Evolutionary conservation across 2,113 vertebrate genomes (phyloP).

Genomic region (Cichladusa arquata): DNA sequence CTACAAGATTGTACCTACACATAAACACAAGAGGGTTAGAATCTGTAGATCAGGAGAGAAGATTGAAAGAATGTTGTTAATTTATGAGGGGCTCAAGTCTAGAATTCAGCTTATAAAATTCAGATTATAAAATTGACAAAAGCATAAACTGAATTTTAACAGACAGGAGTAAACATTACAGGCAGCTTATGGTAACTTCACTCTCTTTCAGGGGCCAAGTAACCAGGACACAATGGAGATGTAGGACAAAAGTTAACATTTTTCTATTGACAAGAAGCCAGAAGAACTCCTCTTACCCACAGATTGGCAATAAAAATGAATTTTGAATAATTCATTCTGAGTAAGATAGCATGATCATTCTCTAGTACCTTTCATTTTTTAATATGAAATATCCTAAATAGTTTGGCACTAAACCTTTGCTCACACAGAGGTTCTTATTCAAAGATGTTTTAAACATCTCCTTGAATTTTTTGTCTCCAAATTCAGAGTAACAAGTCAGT

Average conservation of each 20-base stretch:
- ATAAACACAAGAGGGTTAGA: not conserved
- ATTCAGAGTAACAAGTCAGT: not conserved
- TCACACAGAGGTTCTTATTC: not conserved
- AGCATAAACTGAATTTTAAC: not conserved
- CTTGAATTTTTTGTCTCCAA: not conserved
- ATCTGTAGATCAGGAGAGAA: not conserved
- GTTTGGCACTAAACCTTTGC: not conserved
- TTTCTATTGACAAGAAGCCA: not conserved
- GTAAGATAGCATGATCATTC: not conserved
- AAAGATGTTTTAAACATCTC: not conserved
- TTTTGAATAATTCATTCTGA: not conserved
- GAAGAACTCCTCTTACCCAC: not conserved
- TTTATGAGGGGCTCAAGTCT: not conserved
- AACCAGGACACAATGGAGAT: not conserved
- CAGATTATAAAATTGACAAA: not conserved
- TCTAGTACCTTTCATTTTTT: not conserved
- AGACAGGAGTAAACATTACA: not conserved
- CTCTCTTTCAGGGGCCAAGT: not conserved
- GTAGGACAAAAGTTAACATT: not conserved
- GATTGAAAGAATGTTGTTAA: not conserved
- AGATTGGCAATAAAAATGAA: not conserved
- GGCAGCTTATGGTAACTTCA: not conserved
- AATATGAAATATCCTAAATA: not conserved
- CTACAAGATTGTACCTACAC: not conserved
- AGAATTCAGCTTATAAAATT: not conserved